Evolutionary conservation across 2,888 invertebrate species (phyloP), one percentile per base, ranked within the genome.

Genomic region (Cataglyphis albicans): DNA sequence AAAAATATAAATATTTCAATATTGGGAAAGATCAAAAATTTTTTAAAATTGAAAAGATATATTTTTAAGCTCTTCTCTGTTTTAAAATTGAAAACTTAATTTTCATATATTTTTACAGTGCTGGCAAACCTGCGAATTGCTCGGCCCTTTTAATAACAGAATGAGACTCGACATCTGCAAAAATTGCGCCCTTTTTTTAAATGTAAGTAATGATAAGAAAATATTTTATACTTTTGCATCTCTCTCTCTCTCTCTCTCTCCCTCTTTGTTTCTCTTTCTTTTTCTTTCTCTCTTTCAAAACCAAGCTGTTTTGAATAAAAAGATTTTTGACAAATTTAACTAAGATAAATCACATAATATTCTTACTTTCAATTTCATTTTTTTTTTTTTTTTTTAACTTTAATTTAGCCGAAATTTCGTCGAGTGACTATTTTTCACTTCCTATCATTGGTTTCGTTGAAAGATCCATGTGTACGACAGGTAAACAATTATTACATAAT

Each of bases 81-180:
- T 38, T 57, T n/a, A 41, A 73, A 74, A 29, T 44, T 32, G 3
- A 48, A 48, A 15, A 5, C 9, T 61, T 63, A 4, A 63, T 35
- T 44, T 74, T 48, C 1, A 73, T 15, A n/a, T 32, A 73, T 83
- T 91, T 88, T 94, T 91, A 84, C 92, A 94, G 94, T 94, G 94
- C 87, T 94, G 94, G 94, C 91, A 91, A 86, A 91, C 91, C 88
- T 94, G 94, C 92, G 92, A 93, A 89, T 85, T 89, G 82, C 90
- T 94, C 88, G 93, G 93, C 91, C 91, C 0, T 29, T 41, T 25
- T 38, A 1, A 41, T 1, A 72, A 38, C n/a, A 12, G 9, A 6
- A 6, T n/a, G 12, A 55, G 21, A 12, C 6, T 25, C 6, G 0
- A 12, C 4, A 1, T 2, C 4, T 59, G 41, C 55, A 3, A 2